A percentile compares a stretch with the other conserved stretches of the same genome.
Evolutionary conservation across 2,797 vertebrate genomes (phyloP).

Genomic region (Enteromius anoplus): DNA sequence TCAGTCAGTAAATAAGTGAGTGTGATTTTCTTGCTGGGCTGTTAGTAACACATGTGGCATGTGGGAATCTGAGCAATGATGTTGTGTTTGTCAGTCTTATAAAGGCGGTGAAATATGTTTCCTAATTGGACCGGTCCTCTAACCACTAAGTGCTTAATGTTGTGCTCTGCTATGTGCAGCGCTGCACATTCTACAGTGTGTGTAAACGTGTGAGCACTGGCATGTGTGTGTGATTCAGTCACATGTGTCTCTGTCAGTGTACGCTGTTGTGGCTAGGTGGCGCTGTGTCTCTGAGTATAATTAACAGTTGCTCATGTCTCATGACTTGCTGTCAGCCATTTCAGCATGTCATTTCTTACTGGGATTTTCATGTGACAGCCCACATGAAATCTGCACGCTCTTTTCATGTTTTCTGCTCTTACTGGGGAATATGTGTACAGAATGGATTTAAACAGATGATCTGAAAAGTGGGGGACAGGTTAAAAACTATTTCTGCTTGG

Average conservation of each 20-base stretch:
- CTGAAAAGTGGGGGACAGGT: not conserved
- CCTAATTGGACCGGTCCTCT: slow-evolving; percentile 37
- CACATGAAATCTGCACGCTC: not conserved
- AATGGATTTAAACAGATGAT: not conserved
- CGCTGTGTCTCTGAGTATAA: slow-evolving; percentile 21
- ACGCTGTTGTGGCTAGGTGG: slow-evolving; percentile 17
- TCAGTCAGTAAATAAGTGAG: not conserved
- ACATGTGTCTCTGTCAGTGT: not conserved
- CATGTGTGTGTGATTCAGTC: not conserved
- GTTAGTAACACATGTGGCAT: slow-evolving; percentile 11
- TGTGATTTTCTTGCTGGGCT: not conserved
- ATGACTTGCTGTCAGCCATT: slow-evolving; percentile 27
- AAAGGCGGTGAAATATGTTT: slow-evolving; percentile 41
- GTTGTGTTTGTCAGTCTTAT: slow-evolving; percentile 30
- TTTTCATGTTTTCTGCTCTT: not conserved
- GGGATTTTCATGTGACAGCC: not conserved
- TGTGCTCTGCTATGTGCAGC: slow-evolving; percentile 37
- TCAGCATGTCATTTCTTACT: not conserved
- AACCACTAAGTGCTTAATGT: slow-evolving; percentile 42
- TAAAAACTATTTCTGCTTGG: not conserved
- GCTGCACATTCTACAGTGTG: slow-evolving; percentile 30
- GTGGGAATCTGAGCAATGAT: slow-evolving; percentile 32
- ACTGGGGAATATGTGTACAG: not conserved
- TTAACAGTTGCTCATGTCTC: not conserved
- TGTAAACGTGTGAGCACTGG: not conserved